Evolutionary conservation across 92 coral and sea anemone species (phyloP).

Genomic region (Chrysogorgia sp.): DNA sequence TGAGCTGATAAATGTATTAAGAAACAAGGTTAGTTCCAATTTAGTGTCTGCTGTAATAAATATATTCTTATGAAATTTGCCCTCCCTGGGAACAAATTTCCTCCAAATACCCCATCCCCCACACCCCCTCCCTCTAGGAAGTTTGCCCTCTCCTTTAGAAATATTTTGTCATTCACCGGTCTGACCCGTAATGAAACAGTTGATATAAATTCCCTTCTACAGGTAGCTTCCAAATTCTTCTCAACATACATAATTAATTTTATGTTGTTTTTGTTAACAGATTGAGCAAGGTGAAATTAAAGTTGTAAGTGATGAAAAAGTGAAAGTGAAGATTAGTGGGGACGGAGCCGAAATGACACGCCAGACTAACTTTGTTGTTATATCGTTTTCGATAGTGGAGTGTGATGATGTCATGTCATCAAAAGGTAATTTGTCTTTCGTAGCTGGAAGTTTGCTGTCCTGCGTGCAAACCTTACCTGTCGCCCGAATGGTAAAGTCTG

Average conservation of each 20-base stretch:
- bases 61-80: neutral
- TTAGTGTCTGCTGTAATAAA: neutral
- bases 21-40: constrained; percentile 5
- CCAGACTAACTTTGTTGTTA: constrained; percentile 5
- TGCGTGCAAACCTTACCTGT: no score
- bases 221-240: neutral
- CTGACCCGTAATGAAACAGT: no score
- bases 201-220: neutral
- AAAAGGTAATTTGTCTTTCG: constrained; percentile 21
- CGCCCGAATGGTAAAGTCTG: no score
- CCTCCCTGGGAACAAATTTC: neutral
- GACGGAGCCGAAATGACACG: constrained; percentile 27
- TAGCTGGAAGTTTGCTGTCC: no score
- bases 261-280: neutral
- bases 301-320: constrained; percentile 10
- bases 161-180: no score
- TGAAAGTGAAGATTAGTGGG: no score
- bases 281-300: constrained; percentile 4
- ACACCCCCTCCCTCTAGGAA: no score
- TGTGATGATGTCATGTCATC: constrained; percentile 35
- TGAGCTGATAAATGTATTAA: neutral
- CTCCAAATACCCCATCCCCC: neutral
- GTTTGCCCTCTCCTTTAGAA: no score
- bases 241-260: neutral
- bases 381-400: constrained; percentile 2